phyloP scores from a whole-genome alignment of 2,888 invertebrate species.

The Seladonia tumulorum region DNA sequence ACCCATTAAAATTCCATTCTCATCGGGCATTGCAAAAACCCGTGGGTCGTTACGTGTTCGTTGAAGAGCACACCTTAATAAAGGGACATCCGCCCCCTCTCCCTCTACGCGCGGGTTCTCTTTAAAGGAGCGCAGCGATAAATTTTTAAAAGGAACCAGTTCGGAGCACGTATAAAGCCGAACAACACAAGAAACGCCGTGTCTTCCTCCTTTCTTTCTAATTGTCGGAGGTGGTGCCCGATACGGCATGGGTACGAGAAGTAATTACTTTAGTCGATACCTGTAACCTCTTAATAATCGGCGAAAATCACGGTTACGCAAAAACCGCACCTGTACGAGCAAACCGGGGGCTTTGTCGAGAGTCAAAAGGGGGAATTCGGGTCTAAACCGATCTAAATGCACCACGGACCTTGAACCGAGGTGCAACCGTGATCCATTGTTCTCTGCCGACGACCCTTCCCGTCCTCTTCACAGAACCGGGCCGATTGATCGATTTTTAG shows the following conservation, averaged over 20 bases:
- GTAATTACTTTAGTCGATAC: constrained; percentile 41
- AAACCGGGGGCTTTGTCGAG: constrained; percentile 57
- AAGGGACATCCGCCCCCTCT: constrained; percentile 22
- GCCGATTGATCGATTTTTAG: constrained; percentile 73
- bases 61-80: constrained; percentile 41
- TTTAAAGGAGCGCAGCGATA: constrained; percentile 45
- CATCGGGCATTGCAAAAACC: constrained; percentile 38
- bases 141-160: constrained; percentile 54
- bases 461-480: constrained; percentile 60
- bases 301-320: constrained; percentile 42
- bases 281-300: constrained; percentile 55
- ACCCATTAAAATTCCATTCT: constrained; percentile 47
- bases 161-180: constrained; percentile 27
- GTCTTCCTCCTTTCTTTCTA: constrained; percentile 30
- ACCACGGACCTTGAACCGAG: constrained; percentile 70
- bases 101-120: not conserved
- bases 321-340: constrained; percentile 48
- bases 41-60: constrained; percentile 39
- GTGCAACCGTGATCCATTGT: constrained; percentile 71
- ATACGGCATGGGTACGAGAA: not conserved
- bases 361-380: constrained; percentile 45
- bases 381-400: constrained; percentile 66
- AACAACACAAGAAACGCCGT: constrained; percentile 20
- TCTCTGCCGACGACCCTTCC: constrained; percentile 74
- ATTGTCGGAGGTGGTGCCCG: constrained; percentile 47